Base-by-base conservation (phyloP, 2,888 invertebrate genomes). In the Scaptomyza parva region DNA sequence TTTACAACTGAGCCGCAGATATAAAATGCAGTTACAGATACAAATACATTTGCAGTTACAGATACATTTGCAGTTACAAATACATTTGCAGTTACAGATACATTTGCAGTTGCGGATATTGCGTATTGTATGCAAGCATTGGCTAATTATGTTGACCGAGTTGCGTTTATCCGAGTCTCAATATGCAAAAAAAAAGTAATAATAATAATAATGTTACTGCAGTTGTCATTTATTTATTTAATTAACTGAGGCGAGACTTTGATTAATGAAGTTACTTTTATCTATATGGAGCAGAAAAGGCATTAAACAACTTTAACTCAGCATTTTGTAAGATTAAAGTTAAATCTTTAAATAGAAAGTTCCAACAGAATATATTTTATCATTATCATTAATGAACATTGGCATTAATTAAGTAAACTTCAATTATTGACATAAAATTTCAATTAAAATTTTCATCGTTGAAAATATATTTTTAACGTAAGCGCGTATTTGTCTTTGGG, bases 1-100 rank as follows among this genome's bases (percentile, higher is more conserved):
- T 89, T 83, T 84, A 87, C 84, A 88, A 89, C 76, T 78, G 78
- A 76, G 76, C 71, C 87, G 81, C 66, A 76, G 70, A 69, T 69
- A 72, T 43, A 61, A 47, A 61, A n/a, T n/a, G n/a, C n/a, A n/a
- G n/a, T n/a, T 35, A 60, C 48, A 40, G 17, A 39, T 40, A 59
- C 39, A 52, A 20, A 5, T 20, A 17, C 45, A 30, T n/a, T 24
- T 41, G 17, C 45, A 30, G 14, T 20, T 39, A 53, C 22, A 57
- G 22, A 14, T 47, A 33, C 47, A 47, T 14, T 3, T 48, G 12
- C 55, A 48, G 39, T 6, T 28, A 33, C n/a, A 33, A 0, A 17
- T 51, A 39, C 35, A 58, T 22, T 6, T 43, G 24, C 40, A 54
- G 28, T 45, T 63, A 54, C 37, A 55, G 47, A 61, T 52, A 47